phyloP scores from a whole-genome alignment of 2,888 invertebrate genomes.

The Brachypalpus laphriformis region DNA sequence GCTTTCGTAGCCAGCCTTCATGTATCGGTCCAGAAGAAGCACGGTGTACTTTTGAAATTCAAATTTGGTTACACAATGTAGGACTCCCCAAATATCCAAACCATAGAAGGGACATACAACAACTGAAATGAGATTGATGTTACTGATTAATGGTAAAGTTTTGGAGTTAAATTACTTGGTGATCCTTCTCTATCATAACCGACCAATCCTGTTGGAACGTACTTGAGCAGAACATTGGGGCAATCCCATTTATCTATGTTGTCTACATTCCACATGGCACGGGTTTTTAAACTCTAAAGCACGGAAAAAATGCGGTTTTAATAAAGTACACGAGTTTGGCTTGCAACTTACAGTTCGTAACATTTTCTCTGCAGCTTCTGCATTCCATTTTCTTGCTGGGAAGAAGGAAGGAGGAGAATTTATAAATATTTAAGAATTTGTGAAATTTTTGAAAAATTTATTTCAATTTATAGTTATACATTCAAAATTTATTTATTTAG shows the following conservation, averaged over 20 bases:
- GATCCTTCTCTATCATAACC: slow-evolving; percentile 94
- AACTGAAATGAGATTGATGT: slow-evolving; percentile 83
- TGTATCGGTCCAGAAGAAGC: slow-evolving; percentile 86
- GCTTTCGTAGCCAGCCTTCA: slow-evolving; percentile 86
- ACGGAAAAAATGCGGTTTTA: neutral
- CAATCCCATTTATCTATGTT: slow-evolving; percentile 87
- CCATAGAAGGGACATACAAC: slow-evolving; percentile 92
- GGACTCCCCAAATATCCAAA: slow-evolving; percentile 91
- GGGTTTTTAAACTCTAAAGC: slow-evolving; percentile 77
- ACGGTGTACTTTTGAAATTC: slow-evolving; percentile 90
- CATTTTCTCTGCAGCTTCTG: slow-evolving; percentile 96
- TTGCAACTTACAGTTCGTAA: slow-evolving; percentile 88
- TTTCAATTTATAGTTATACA: no score
- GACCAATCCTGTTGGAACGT: slow-evolving; percentile 90
- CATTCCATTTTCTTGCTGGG: slow-evolving; percentile 91
- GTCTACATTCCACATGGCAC: slow-evolving; percentile 88
- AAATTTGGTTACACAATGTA: slow-evolving; percentile 88
- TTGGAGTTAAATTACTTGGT: slow-evolving; percentile 83
- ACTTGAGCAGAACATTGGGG: slow-evolving; percentile 87
- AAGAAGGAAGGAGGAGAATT: no score
- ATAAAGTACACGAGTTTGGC: neutral
- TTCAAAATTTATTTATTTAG: no score
- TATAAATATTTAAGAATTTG: neutral
- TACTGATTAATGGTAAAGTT: neutral
- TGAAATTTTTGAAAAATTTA: no score